A percentile compares a stretch with the other conserved stretches of the same genome.
Evolutionary conservation across 2,797 vertebrate species (phyloP).

Genomic region (Poliocrania exsul): DNA sequence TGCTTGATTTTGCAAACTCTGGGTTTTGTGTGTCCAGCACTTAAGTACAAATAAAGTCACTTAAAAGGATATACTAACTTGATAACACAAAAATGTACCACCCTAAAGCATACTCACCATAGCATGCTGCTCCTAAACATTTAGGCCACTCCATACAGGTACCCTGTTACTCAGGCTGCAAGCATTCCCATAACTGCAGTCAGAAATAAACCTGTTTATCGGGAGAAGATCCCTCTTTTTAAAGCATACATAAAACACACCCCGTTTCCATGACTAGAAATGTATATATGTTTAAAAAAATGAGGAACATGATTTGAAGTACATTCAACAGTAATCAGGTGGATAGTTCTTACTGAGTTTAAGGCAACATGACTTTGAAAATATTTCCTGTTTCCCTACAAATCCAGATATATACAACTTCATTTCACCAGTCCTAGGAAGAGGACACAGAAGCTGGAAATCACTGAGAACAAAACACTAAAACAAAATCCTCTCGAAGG

Average conservation of each 20-base stretch:
- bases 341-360: background rate
- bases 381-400: background rate
- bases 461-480: background rate
- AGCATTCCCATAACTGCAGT: background rate
- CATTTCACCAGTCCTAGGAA: background rate
- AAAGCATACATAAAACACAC: background rate
- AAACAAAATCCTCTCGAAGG: background rate
- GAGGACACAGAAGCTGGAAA: background rate
- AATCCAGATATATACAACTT: background rate
- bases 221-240: background rate
- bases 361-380: background rate
- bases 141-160: background rate
- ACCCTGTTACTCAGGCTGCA: background rate
- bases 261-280: background rate
- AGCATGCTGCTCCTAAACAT: background rate
- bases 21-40: background rate
- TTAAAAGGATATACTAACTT: background rate
- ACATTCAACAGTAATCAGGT: background rate
- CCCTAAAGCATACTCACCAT: background rate
- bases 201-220: background rate
- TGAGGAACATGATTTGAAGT: background rate
- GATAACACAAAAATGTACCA: background rate
- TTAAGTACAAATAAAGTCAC: background rate
- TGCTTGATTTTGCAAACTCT: background rate
- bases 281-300: background rate